A percentile compares a stretch with the other conserved stretches of the same genome.
These are phyloP conservation scores for Hystrix brachyura DNA, from an alignment of 2,113 vertebrate species.

Conservation along the genomic window DNA sequence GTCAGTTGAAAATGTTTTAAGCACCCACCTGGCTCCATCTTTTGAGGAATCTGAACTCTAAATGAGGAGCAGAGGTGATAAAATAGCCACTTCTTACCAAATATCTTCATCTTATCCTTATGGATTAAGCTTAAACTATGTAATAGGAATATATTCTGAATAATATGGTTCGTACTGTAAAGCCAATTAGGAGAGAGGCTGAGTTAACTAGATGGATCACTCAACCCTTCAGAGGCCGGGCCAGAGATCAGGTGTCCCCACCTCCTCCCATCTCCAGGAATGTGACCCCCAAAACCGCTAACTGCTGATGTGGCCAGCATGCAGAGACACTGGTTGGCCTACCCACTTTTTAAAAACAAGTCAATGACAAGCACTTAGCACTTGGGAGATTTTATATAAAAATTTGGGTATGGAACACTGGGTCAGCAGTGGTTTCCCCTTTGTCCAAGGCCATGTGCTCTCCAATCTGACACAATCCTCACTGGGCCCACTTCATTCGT, in stretches of 20 bases:
- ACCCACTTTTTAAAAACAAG: background rate
- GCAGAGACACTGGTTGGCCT: background rate
- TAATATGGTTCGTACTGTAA: background rate
- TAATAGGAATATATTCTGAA: background rate
- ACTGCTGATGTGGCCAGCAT: background rate
- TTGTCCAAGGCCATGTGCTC: background rate
- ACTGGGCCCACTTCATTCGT: background rate
- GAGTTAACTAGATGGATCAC: background rate
- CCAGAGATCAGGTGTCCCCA: no score
- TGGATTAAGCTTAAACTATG: background rate
- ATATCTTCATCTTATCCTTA: background rate
- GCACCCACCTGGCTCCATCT: background rate
- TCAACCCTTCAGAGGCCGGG: background rate
- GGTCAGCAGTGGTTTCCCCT: background rate
- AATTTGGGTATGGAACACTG: background rate
- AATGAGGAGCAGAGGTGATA: background rate
- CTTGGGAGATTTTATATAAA: background rate
- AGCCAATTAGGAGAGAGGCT: background rate
- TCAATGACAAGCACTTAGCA: conserved; percentile 21
- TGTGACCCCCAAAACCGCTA: background rate
- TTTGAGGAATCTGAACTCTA: conserved; percentile 1
- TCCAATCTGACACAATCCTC: background rate
- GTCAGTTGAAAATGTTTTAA: background rate
- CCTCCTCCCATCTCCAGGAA: background rate
- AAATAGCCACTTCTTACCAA: background rate